Base-by-base conservation (phyloP, 2,888 invertebrate species). In the Silvanus unidentatus region DNA sequence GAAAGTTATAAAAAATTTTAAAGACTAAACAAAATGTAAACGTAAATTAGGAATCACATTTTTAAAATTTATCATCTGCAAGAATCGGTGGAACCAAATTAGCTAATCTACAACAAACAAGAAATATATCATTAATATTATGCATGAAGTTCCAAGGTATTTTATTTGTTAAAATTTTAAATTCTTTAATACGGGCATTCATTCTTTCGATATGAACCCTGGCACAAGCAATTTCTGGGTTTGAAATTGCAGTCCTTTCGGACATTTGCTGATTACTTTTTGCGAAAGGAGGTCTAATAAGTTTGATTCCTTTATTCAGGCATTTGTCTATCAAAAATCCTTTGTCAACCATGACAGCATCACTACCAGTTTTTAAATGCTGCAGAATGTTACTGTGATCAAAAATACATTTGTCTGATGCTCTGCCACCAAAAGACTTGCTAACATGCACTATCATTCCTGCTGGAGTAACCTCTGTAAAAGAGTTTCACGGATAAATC, bases 401-500 rank as follows among this genome's bases (percentile, higher is more conserved):
- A 37, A 56, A 52, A 35, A 59, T 59, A 35, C 29, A 28, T 48
- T 56, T 57, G 38, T 58, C 59, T 30, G 55, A 53, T 16, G 53
- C 47, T 48, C 55, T 44, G n/a, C 57, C 56, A 8, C 55, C 58
- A 49, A 52, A 60, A 5, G 50, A 43, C 43, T 53, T 45, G 38
- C 56, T 58, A 1, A 62, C 40, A 43, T 45, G 57, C 14, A 50
- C 49, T 16, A 60, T 52, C 10, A 54, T n/a, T 12, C 57, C 60
- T 29, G 48, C 53, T 11, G 61, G 60, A 43, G 45, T 52, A 1
- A 60, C 54, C 15, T 54, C 60, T 3, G 49, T 50, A 49, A 60
- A 47, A 36, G n/a, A 56, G 58, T 48, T 60, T 55, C 1, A 54
- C 39, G 12, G 59, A 59, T 10, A 48, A 39, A 10, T 12, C 41